Evolutionary conservation across 2,888 invertebrate species (phyloP).

Genomic region (Scaeva pyrastri): DNA sequence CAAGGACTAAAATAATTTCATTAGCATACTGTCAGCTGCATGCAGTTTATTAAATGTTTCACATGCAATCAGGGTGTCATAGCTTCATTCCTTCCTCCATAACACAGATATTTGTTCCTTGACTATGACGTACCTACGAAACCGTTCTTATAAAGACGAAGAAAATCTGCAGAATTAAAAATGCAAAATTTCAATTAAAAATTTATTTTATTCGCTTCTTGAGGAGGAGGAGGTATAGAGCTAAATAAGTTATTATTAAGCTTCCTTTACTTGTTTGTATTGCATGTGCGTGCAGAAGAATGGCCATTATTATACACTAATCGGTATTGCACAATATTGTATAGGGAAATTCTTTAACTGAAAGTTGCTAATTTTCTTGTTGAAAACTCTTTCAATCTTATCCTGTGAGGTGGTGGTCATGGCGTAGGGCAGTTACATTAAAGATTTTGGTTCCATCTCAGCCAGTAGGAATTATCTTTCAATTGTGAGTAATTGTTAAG

Average conservation of each 20-base stretch:
- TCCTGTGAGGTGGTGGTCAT: no score
- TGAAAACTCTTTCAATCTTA: no score
- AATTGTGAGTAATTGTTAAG: no score
- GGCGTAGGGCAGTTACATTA: no score
- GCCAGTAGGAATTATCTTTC: no score
- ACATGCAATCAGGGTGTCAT: slow-evolving; percentile 53
- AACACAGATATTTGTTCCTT: neutral
- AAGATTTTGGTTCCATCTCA: no score
- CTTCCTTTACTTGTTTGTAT: no score
- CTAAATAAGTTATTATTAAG: slow-evolving; percentile 12
- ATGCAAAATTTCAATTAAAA: slow-evolving; percentile 58
- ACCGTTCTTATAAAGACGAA: neutral
- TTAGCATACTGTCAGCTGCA: slow-evolving; percentile 67
- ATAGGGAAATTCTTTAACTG: no score
- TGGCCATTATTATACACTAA: no score
- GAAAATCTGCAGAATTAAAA: slow-evolving; percentile 11
- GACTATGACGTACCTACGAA: neutral
- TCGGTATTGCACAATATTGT: no score
- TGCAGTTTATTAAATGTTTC: slow-evolving; percentile 63
- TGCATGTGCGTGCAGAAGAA: no score
- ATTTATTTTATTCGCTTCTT: slow-evolving; percentile 35
- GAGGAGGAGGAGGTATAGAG: neutral
- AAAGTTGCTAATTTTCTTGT: no score
- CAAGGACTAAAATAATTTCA: slow-evolving; percentile 56
- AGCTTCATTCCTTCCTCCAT: neutral